Evolutionary conservation across 2,113 vertebrate species (phyloP), one percentile per base, ranked within the genome.

Genomic region (Charadrius vociferus): DNA sequence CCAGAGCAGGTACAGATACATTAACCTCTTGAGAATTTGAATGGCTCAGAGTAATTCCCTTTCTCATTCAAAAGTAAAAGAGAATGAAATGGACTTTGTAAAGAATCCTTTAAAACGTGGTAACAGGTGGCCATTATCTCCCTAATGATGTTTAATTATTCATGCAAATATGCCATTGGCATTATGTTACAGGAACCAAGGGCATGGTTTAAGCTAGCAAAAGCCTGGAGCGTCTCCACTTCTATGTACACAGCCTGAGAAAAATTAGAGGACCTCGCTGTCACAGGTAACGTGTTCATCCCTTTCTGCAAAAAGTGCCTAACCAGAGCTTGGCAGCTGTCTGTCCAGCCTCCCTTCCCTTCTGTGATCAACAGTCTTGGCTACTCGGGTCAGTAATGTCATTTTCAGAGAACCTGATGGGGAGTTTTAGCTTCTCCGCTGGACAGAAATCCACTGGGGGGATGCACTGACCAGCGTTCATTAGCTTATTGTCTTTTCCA

Each of bases 221-320:
- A 16, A 27, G 12, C 34, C 41, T 81, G 32, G 20, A 66, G 2
- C 30, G 19, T 34, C 45, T 90, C 14, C 26, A 3, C 24, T 47
- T 81, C 16, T 55, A 4, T 32, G 2, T 36, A 15, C 10, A n/a
- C 29, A 84, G 27, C 15, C 8, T 49, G 37, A 93, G 55, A 84
- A 85, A 67, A 52, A n/a, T 9, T 45, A 27, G 5, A 81, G 55
- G 37, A 45, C 15, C 7, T 80, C 3, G 0, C 10, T 66, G 26
- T 34, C 1, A 0, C 10, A 55, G 21, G 12, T 37, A 41, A 43
- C 0, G 0, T 26, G 32, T 45, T 65, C 62, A 58, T 18, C 20
- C 23, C 29, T 66, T 88, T 86, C 59, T 81, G 68, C 58, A 74
- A 43, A 50, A 43, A 1, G 0, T 5, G 15, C 10, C 27, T 11